These are phyloP conservation scores for Danio tinwini DNA, from an alignment of 2,797 vertebrate genomes.

Conservation along the genomic window DNA sequence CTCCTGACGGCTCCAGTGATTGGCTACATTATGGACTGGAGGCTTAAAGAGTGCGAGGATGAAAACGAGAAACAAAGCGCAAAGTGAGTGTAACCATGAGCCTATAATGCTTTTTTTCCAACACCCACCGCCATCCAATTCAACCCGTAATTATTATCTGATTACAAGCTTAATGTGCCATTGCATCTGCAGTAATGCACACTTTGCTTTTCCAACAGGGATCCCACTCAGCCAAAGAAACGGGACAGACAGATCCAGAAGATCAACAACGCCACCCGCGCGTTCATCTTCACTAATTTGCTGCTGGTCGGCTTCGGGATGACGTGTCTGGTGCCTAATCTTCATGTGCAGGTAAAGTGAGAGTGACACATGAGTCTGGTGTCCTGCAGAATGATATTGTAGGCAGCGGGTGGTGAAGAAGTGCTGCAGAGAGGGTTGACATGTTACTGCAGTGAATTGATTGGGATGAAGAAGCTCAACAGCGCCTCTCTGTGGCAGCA, in stretches of 20 bases:
- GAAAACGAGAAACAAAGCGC: slow-evolving; percentile 80
- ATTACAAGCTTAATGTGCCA: background rate
- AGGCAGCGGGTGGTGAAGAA: slow-evolving; percentile 8
- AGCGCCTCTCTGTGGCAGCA: slow-evolving; percentile 66
- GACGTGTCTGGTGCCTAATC: slow-evolving; percentile 88
- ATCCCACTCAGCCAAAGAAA: slow-evolving; percentile 83
- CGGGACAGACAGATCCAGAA: slow-evolving; percentile 92
- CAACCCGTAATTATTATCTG: background rate
- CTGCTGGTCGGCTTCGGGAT: slow-evolving; percentile 92
- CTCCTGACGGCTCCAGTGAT: slow-evolving; percentile 94
- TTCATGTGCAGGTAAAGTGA: slow-evolving; percentile 88
- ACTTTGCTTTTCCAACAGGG: slow-evolving; percentile 71
- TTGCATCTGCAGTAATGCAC: background rate
- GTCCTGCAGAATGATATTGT: slow-evolving; percentile 8
- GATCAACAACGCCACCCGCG: slow-evolving; percentile 90
- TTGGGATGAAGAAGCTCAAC: slow-evolving; percentile 28
- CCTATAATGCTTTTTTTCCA: slow-evolving; percentile 1
- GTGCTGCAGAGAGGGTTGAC: slow-evolving; percentile 62
- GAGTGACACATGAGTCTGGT: slow-evolving; percentile 77
- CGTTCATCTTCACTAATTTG: slow-evolving; percentile 94
- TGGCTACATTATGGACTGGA: slow-evolving; percentile 98
- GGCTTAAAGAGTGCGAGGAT: slow-evolving; percentile 89
- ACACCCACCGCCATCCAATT: background rate
- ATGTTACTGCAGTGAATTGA: slow-evolving; percentile 47
- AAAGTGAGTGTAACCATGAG: slow-evolving; percentile 74